phyloP scores from a whole-genome alignment of 2,113 vertebrate species.

The Rhynchopsitta pachyrhyncha region DNA sequence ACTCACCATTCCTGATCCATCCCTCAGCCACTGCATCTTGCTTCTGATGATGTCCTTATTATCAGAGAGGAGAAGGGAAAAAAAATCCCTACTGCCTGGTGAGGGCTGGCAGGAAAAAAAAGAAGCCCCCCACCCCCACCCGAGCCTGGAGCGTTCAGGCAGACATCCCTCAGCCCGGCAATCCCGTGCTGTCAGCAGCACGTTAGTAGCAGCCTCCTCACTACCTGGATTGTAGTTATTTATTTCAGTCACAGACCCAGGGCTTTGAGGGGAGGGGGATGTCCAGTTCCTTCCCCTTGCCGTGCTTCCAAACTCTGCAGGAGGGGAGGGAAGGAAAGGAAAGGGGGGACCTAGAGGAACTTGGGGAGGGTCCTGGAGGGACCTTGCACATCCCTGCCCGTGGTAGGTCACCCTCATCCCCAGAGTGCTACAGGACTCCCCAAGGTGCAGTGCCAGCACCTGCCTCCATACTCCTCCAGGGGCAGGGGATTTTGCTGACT shows the following conservation, averaged over 20 bases:
- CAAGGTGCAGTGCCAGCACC: neutral
- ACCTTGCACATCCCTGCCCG: neutral
- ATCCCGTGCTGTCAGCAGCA: constrained; percentile 61
- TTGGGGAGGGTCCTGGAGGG: neutral
- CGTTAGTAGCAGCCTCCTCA: constrained; percentile 45
- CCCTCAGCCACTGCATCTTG: constrained; percentile 82
- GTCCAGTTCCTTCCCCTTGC: neutral
- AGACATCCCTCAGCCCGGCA: constrained; percentile 55
- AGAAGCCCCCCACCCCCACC: constrained; percentile 52
- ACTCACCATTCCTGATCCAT: constrained; percentile 80
- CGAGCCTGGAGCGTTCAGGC: constrained; percentile 36
- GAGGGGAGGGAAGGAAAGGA: neutral
- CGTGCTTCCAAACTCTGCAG: constrained; percentile 3
- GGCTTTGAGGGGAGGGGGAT: constrained; percentile 29
- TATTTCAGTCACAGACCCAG: constrained; percentile 40
- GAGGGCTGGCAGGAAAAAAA: constrained; percentile 37
- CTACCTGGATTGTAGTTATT: constrained; percentile 52
- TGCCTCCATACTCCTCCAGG: neutral
- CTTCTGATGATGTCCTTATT: constrained; percentile 63
- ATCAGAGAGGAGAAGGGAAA: constrained; percentile 9
- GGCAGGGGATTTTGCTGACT: constrained; percentile 5
- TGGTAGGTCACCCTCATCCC: neutral
- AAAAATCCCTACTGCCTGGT: constrained; percentile 40
- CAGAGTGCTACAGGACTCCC: neutral
- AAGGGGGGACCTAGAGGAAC: neutral